These are phyloP conservation scores for Teleogryllus occipitalis DNA, from an alignment of 1,140 invertebrate genomes.

Conservation along the genomic window DNA sequence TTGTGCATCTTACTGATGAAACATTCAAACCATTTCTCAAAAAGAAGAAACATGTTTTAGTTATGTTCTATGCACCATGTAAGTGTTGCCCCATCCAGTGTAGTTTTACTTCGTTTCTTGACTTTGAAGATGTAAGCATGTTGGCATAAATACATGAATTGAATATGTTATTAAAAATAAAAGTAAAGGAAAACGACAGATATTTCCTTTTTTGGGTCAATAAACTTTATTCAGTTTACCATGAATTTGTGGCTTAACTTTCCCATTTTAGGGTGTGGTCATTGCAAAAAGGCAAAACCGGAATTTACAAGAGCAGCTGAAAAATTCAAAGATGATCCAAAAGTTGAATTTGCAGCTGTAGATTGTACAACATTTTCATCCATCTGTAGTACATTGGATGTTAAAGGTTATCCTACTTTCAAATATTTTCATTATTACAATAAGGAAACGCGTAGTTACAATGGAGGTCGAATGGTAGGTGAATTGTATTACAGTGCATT, in stretches of 20 bases:
- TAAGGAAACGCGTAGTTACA: conserved; percentile 55
- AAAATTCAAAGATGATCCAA: conserved; percentile 57
- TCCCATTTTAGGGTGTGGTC: conserved; percentile 69
- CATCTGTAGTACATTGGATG: conserved; percentile 60
- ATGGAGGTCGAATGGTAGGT: conserved; percentile 60
- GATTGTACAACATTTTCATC: conserved; percentile 64
- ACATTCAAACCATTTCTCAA: conserved; percentile 57
- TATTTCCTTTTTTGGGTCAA: too few species aligned
- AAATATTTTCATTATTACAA: conserved; percentile 81
- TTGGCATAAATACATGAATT: too few species aligned
- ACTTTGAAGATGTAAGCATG: not conserved
- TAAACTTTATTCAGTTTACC: too few species aligned
- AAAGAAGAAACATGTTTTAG: conserved; percentile 64
- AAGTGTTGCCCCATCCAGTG: conserved; percentile 23
- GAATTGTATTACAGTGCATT: not conserved
- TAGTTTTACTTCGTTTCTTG: not conserved
- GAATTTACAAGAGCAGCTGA: conserved; percentile 71
- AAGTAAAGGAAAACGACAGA: too few species aligned
- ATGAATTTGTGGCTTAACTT: not conserved
- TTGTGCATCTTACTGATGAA: conserved; percentile 64
- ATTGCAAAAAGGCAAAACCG: conserved; percentile 82
- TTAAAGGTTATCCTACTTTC: conserved; percentile 79
- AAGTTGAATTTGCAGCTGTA: conserved; percentile 70
- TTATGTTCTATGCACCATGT: conserved; percentile 92
- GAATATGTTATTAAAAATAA: too few species aligned